Evolutionary conservation across 2,113 vertebrate genomes (phyloP), one percentile per base, ranked within the genome.

Genomic region (Excalfactoria chinensis): DNA sequence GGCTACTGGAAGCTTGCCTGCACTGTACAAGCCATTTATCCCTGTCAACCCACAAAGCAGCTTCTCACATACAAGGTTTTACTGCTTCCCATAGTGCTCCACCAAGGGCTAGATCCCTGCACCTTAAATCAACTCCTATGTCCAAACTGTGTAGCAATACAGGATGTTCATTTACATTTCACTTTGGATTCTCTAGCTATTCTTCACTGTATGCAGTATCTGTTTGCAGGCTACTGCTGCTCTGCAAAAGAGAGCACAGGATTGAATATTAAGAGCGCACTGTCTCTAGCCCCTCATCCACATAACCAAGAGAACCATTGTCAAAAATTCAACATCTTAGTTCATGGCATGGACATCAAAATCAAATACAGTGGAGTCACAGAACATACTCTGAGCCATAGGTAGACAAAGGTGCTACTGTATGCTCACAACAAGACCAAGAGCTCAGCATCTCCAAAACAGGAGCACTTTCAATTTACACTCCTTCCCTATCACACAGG

Each of bases 1-100:
- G 30, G 41, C n/a, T 95, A 48, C 74, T 93, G 86, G 73, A 85
- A 92, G 56, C 22, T 91, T 55, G 21, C 64, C 62, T 93, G 15
- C 19, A 19, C 15, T 41, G 59, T 56, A 48, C 10, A 41, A 35
- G 5, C 22, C 43, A 51, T 62, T 75, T 67, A 8, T 72, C 58
- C 71, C 58, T n/a, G 34, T 40, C 8, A 84, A 40, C 43, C 9
- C 48, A 26, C 46, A 55, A 85, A 73, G 62, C 1, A 67, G 18
- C 32, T 8, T 69, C 71, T 73, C 59, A 49, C 25, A 70, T 58
- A 34, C 5, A 51, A 81, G 23, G 26, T 74, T 69, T 76, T 63
- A 85, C 80, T 40, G 13, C 13, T 12, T 81, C 64, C 56, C 64
- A 4, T 9, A 71, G 74, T 71, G 49, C 41, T 7, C 60, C 67